phyloP scores from a whole-genome alignment of 2,113 vertebrate species.

The Phylloscopus whistleri region DNA sequence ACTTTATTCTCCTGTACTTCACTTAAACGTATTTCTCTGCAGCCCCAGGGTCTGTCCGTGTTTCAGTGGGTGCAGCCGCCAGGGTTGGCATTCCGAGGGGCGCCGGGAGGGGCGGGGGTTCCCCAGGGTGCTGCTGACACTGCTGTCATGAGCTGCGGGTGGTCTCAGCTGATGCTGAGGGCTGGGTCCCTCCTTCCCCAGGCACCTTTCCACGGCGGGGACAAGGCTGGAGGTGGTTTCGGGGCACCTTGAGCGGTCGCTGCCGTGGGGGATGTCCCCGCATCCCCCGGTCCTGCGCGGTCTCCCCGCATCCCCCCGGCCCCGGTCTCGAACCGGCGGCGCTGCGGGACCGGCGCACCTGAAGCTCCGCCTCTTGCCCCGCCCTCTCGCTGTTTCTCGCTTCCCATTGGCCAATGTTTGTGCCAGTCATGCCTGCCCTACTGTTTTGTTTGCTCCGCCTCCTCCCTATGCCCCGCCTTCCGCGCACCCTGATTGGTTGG shows the following conservation, averaged over 20 bases:
- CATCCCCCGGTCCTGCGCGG: rapidly evolving
- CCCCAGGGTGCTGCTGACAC: rapidly evolving
- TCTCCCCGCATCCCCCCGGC: neutral
- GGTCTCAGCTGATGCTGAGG: neutral
- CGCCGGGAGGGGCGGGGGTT: neutral
- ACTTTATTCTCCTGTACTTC: neutral
- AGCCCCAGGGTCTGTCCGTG: neutral
- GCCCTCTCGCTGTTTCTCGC: rapidly evolving
- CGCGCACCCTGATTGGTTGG: rapidly evolving
- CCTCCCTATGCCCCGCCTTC: rapidly evolving
- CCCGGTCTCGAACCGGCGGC: neutral
- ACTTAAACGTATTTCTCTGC: neutral
- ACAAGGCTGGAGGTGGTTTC: too few relatives aligned
- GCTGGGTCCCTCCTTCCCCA: neutral
- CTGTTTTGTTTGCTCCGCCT: rapidly evolving
- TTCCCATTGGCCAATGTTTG: rapidly evolving
- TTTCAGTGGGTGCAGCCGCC: neutral
- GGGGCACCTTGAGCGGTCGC: neutral
- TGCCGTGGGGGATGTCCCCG: neutral
- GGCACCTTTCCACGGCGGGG: too few relatives aligned
- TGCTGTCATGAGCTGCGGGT: rapidly evolving
- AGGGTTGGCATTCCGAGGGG: neutral
- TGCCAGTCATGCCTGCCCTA: rapidly evolving
- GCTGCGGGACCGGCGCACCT: rapidly evolving
- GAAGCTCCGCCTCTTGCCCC: rapidly evolving